Evolutionary conservation across 2,888 invertebrate genomes (phyloP).

Genomic region (Drosophila glabriapex): DNA sequence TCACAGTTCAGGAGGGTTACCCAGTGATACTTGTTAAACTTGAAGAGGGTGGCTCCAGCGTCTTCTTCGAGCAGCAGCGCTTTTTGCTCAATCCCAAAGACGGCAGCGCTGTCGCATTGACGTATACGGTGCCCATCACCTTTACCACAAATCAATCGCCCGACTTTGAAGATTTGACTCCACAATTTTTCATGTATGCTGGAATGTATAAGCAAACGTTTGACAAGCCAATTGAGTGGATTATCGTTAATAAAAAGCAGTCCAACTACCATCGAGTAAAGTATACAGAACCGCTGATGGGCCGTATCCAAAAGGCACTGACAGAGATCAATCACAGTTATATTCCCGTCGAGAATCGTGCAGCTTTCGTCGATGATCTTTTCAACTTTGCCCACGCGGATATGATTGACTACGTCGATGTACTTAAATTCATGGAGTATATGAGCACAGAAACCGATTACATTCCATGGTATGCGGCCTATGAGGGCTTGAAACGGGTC

Average conservation of each 20-base stretch:
- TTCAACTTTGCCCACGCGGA: constrained; percentile 87
- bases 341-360: constrained; percentile 88
- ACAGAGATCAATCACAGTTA: constrained; percentile 48
- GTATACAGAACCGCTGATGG: constrained; percentile 89
- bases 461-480: constrained; percentile 91
- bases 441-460: constrained; percentile 89
- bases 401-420: constrained; percentile 36
- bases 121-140: constrained; percentile 80
- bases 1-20: constrained; percentile 89
- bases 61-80: constrained; percentile 66
- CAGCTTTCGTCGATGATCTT: constrained; percentile 91
- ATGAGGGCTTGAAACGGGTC: constrained; percentile 62
- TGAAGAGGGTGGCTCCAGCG: neutral
- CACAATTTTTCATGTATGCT: constrained; percentile 56
- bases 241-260: constrained; percentile 80
- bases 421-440: constrained; percentile 89
- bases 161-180: constrained; percentile 69
- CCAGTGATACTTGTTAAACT: constrained; percentile 87
- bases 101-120: constrained; percentile 59
- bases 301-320: constrained; percentile 58
- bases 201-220: neutral
- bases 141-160: constrained; percentile 63
- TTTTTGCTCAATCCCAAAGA: constrained; percentile 66
- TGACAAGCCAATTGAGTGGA: constrained; percentile 68
- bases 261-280: constrained; percentile 87